Evolutionary conservation across 2,888 invertebrate species (phyloP).

Genomic region (Sarcophaga caerulescens): DNA sequence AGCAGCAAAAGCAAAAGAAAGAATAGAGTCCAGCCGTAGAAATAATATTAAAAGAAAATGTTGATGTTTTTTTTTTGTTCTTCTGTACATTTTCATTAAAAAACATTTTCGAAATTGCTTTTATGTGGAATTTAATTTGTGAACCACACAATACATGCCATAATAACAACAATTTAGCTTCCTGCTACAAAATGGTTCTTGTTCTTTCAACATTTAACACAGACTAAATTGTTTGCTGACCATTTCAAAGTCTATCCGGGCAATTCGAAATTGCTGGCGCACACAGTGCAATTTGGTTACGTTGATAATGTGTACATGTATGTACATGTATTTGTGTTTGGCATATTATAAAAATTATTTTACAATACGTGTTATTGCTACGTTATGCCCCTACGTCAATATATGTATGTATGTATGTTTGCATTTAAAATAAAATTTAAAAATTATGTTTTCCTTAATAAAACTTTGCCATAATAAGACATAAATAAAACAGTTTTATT

Average conservation of each 20-base stretch:
- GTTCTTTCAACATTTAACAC: constrained; percentile 44
- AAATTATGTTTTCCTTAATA: too few species aligned
- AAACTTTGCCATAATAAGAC: too few species aligned
- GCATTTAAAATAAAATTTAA: too few species aligned
- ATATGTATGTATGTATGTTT: too few species aligned
- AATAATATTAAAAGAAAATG: constrained; percentile 63
- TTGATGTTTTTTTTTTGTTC: constrained; percentile 48
- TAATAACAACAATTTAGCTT: constrained; percentile 77
- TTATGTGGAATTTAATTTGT: constrained; percentile 80
- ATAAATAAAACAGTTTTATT: too few species aligned
- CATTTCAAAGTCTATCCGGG: constrained; percentile 7
- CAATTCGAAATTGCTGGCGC: background rate
- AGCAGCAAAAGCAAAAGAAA: too few species aligned
- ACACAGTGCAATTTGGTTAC: constrained; percentile 11
- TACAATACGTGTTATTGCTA: constrained; percentile 38
- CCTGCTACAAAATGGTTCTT: constrained; percentile 69
- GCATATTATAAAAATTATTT: constrained; percentile 49
- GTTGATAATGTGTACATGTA: constrained; percentile 4
- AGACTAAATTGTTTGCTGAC: constrained; percentile 59
- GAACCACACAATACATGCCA: constrained; percentile 76
- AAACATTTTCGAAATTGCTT: constrained; percentile 74
- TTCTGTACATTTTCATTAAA: constrained; percentile 71
- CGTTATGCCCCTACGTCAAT: too few species aligned
- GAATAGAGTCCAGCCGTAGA: too few species aligned
- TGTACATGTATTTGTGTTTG: constrained; percentile 38